Percentiles rank a stretch among this genome's conserved stretches.
phyloP scores from a whole-genome alignment of 2,797 vertebrate genomes.

The Carapus acus region DNA sequence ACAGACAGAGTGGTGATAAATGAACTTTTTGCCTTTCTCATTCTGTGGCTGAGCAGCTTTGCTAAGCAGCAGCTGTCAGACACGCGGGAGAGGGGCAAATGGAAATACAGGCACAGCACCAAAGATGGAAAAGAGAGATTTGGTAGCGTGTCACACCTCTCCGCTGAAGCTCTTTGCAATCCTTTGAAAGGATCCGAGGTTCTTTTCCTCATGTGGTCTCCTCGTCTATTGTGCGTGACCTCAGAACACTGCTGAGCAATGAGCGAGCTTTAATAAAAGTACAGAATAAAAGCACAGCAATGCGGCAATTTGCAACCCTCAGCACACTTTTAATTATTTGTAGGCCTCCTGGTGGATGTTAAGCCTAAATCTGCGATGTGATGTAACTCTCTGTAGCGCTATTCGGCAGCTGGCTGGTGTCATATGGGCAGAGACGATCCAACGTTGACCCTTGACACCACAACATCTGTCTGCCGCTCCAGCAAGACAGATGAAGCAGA shows the following conservation, averaged over 20 bases:
- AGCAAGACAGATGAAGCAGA: constrained; percentile 37
- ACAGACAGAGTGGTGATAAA: background rate
- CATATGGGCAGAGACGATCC: constrained; percentile 29
- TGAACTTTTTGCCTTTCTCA: background rate
- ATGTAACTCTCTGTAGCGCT: constrained; percentile 6
- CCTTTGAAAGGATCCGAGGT: background rate
- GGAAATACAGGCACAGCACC: background rate
- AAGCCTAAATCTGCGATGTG: constrained; percentile 3
- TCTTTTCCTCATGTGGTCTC: background rate
- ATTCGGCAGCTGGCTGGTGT: constrained; percentile 43
- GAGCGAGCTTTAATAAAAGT: too few relatives aligned
- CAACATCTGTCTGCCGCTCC: constrained; percentile 47
- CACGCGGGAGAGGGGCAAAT: background rate
- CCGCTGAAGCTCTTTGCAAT: background rate
- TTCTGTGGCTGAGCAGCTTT: background rate
- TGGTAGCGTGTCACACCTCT: background rate
- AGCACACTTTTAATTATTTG: too few relatives aligned
- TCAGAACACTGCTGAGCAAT: background rate
- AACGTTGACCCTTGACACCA: constrained; percentile 30
- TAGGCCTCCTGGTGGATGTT: constrained; percentile 18
- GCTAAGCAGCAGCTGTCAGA: too few relatives aligned
- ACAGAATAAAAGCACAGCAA: too few relatives aligned
- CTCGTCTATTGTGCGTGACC: background rate
- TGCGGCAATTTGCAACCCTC: too few relatives aligned
- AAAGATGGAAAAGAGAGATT: background rate